These are phyloP conservation scores for Leucozona laternaria DNA, from an alignment of 2,888 invertebrate species.

Conservation along the genomic window DNA sequence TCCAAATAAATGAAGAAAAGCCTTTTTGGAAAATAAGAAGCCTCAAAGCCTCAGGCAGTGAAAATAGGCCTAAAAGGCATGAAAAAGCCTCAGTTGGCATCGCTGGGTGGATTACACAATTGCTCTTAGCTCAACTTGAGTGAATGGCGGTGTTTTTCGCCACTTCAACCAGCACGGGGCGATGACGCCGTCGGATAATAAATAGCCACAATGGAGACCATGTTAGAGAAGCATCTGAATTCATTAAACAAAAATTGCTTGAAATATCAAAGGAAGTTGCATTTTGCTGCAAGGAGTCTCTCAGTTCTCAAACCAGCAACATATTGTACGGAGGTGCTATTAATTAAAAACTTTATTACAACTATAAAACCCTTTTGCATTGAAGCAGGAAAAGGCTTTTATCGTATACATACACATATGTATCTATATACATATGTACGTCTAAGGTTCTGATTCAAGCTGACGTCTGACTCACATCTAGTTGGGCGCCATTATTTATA, in stretches of 20 bases:
- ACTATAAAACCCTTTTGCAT: constrained; percentile 64
- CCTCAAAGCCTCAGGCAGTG: too few relatives aligned
- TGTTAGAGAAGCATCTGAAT: constrained; percentile 74
- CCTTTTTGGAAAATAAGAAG: too few relatives aligned
- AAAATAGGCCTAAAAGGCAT: too few relatives aligned
- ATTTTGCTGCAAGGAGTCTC: constrained; percentile 17
- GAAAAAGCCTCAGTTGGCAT: too few relatives aligned
- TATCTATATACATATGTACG: too few relatives aligned
- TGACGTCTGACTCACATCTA: constrained; percentile 49
- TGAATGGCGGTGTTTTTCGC: background rate
- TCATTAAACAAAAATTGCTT: constrained; percentile 69
- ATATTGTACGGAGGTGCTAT: constrained; percentile 74
- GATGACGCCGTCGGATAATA: constrained; percentile 55
- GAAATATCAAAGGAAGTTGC: constrained; percentile 67
- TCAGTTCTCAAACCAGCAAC: constrained; percentile 36
- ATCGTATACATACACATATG: too few relatives aligned
- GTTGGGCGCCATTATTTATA: constrained; percentile 69
- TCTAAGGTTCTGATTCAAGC: constrained; percentile 69
- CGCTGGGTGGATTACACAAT: background rate
- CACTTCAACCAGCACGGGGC: too few relatives aligned
- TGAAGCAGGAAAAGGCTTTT: constrained; percentile 61
- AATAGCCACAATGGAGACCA: constrained; percentile 72
- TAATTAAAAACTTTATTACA: constrained; percentile 75
- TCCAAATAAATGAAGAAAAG: too few relatives aligned
- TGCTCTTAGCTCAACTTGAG: background rate